These are phyloP conservation scores for Balanococcus diminutus DNA, from an alignment of 2,888 invertebrate species.

Conservation along the genomic window DNA sequence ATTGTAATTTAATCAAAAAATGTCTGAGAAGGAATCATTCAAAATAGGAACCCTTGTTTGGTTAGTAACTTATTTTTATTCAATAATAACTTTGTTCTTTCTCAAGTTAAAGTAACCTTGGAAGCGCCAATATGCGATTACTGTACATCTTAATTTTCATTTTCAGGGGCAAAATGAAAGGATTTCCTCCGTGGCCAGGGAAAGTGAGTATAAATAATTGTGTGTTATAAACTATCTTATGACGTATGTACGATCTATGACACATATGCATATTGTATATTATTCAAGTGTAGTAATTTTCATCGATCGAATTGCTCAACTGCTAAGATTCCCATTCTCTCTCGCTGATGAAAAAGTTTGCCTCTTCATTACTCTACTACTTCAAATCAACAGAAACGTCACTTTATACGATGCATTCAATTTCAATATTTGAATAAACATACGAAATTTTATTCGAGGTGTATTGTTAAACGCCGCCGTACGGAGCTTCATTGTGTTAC, in stretches of 20 bases:
- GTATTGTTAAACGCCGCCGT: background rate
- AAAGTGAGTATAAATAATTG: slow-evolving; percentile 73
- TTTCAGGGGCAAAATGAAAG: slow-evolving; percentile 97
- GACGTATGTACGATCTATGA: background rate
- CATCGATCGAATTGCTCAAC: background rate
- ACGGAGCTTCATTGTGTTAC: background rate
- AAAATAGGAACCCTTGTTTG: slow-evolving; percentile 74
- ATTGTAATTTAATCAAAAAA: slow-evolving; percentile 59
- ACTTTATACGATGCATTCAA: background rate
- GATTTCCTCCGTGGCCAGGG: slow-evolving; percentile 95
- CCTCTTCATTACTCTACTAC: background rate
- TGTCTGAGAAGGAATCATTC: slow-evolving; percentile 65
- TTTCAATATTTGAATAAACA: background rate
- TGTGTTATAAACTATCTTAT: background rate
- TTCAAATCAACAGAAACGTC: background rate
- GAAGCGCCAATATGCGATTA: slow-evolving; percentile 40
- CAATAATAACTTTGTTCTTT: slow-evolving; percentile 16
- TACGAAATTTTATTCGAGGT: background rate
- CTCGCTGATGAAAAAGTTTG: background rate
- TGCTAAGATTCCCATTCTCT: background rate
- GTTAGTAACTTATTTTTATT: slow-evolving; percentile 64
- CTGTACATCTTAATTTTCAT: slow-evolving; percentile 59
- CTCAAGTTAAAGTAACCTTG: background rate
- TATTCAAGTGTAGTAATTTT: background rate
- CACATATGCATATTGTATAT: background rate